Conservation (phyloP, 1,140 invertebrate genomes). For the Hylaeus anthracinus region DNA sequence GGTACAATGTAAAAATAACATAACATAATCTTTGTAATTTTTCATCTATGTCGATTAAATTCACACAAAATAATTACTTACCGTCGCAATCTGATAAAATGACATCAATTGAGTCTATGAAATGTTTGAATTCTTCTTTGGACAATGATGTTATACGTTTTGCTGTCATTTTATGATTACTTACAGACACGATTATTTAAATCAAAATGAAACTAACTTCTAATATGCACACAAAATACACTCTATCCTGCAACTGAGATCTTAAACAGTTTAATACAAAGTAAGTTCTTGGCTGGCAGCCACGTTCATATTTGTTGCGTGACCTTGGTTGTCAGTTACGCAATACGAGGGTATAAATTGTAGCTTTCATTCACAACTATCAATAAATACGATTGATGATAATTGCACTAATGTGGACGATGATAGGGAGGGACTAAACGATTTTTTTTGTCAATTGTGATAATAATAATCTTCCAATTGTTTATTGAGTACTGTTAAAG, state of each 20-base stretch:
- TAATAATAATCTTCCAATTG: not conserved
- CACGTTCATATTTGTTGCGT: constrained; percentile 42
- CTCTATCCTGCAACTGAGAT: not conserved
- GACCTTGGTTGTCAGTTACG: constrained; percentile 64
- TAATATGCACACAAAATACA: not conserved
- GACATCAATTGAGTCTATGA: constrained; percentile 77
- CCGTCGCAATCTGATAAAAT: constrained; percentile 81
- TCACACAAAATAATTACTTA: constrained; percentile 56
- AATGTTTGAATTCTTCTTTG: constrained; percentile 68
- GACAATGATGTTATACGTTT: constrained; percentile 62
- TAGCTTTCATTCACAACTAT: constrained; percentile 16
- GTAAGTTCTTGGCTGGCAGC: constrained; percentile 37
- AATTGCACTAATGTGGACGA: not conserved
- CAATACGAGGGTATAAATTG: constrained; percentile 45
- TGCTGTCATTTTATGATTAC: constrained; percentile 54
- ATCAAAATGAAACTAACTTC: not conserved
- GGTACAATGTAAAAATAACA: not conserved
- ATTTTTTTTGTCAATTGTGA: not conserved
- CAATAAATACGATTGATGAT: constrained; percentile 3
- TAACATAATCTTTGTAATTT: not conserved
- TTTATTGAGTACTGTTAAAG: not conserved
- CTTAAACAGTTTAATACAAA: not conserved
- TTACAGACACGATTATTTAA: not conserved
- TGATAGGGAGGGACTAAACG: not conserved
- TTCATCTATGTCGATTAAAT: not conserved